phyloP scores from a whole-genome alignment of 1,140 invertebrate species.

The Gonioctena quinquepunctata region DNA sequence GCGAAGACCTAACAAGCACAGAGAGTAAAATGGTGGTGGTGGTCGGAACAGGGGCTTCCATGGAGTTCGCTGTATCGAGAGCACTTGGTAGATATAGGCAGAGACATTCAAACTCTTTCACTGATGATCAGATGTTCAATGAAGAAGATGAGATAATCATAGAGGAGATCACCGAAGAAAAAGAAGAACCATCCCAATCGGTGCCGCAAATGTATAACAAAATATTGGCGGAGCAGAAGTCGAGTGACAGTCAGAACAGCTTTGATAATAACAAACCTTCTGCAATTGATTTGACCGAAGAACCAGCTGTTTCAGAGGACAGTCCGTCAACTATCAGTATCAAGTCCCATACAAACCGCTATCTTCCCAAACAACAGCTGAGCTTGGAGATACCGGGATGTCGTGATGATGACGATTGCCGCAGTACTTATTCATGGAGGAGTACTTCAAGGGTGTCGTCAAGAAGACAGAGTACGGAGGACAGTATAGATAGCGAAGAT shows the following conservation, averaged over 20 bases:
- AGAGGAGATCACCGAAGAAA: conserved; percentile 53
- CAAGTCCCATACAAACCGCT: conserved; percentile 62
- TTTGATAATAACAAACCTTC: conserved; percentile 42
- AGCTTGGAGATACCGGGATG: conserved; percentile 78
- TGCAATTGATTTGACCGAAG: conserved; percentile 27
- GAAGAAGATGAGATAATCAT: conserved; percentile 59
- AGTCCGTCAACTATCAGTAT: conserved; percentile 68
- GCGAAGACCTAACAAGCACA: conserved; percentile 54
- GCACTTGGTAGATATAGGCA: conserved; percentile 81
- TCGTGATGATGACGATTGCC: conserved; percentile 80
- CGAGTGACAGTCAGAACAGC: conserved; percentile 55
- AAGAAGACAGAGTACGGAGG: conserved; percentile 86
- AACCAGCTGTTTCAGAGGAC: conserved; percentile 56
- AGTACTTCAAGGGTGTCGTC: conserved; percentile 86
- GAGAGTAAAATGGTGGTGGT: conserved; percentile 56
- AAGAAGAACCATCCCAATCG: conserved; percentile 49
- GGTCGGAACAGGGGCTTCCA: conserved; percentile 64
- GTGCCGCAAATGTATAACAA: conserved; percentile 25
- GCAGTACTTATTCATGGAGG: conserved; percentile 83
- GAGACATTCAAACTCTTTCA: conserved; percentile 70
- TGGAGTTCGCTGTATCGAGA: conserved; percentile 83
- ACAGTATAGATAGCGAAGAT: conserved; percentile 90
- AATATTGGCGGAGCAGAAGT: conserved; percentile 46
- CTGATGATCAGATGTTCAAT: conserved; percentile 64
- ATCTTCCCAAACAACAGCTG: conserved; percentile 72